These are phyloP conservation scores for Leucozona laternaria DNA, from an alignment of 2,888 invertebrate genomes.

Conservation along the genomic window DNA sequence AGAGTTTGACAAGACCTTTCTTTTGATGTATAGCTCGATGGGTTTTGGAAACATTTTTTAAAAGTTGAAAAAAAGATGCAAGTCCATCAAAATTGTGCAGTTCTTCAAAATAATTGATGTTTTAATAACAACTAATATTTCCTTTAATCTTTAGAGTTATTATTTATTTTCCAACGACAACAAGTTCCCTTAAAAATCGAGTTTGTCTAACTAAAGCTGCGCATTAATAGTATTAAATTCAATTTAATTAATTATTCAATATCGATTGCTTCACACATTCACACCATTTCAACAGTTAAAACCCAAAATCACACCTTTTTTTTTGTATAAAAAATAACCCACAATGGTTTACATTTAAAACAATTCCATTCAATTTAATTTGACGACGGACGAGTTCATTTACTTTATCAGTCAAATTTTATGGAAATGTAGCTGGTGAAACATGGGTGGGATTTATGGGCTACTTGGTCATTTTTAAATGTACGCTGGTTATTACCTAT, in stretches of 20 bases:
- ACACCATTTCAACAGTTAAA: constrained; percentile 2
- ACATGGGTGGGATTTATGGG: neutral
- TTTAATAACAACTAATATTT: too few relatives aligned
- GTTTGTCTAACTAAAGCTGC: neutral
- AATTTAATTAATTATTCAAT: neutral
- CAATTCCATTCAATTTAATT: constrained; percentile 17
- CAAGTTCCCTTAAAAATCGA: neutral
- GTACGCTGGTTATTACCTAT: too few relatives aligned
- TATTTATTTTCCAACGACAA: too few relatives aligned
- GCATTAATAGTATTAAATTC: neutral
- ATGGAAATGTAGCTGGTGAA: neutral
- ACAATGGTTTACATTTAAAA: constrained; percentile 16
- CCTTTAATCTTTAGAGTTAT: too few relatives aligned
- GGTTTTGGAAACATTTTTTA: too few relatives aligned
- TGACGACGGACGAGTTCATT: neutral
- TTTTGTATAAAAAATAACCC: neutral
- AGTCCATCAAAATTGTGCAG: too few relatives aligned
- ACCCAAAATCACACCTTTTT: neutral
- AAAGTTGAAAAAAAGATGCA: too few relatives aligned
- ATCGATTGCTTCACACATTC: constrained; percentile 4
- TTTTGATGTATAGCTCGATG: too few relatives aligned
- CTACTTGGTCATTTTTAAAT: too few relatives aligned
- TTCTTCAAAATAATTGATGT: too few relatives aligned
- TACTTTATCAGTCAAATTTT: constrained; percentile 24
- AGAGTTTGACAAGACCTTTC: too few relatives aligned